Conservation (phyloP, 1,140 invertebrate genomes). For the Drosophila prosaltans region DNA sequence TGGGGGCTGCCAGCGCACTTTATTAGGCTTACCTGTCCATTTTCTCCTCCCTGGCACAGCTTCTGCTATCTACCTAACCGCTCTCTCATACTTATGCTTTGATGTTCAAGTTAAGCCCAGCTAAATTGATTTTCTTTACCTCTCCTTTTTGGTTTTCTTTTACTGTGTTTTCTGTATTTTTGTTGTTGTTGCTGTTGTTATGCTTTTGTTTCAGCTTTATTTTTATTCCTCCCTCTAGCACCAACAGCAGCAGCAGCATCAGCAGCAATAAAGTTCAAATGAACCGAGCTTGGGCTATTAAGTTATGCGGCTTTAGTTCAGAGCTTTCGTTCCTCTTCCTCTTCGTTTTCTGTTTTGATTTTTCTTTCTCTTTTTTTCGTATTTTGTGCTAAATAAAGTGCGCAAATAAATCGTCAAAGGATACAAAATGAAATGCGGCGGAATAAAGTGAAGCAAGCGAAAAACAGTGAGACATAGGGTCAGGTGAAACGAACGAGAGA, state of each 20-base stretch:
- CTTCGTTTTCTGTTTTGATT: neutral
- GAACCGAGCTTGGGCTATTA: conserved; percentile 67
- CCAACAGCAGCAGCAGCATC: conserved; percentile 29
- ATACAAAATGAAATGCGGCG: conserved; percentile 49
- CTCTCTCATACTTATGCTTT: conserved; percentile 62
- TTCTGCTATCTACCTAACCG: neutral
- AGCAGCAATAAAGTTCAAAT: conserved; percentile 77
- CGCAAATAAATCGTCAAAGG: conserved; percentile 74
- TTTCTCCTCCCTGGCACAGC: neutral
- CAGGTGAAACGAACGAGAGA: conserved; percentile 15
- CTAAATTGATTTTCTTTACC: conserved; percentile 72
- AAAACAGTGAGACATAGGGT: conserved; percentile 1
- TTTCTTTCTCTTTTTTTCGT: conserved; percentile 10
- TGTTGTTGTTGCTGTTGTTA: conserved; percentile 12
- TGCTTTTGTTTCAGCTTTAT: conserved; percentile 38
- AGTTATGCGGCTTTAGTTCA: conserved; percentile 73
- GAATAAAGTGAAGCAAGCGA: conserved; percentile 51
- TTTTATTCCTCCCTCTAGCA: conserved; percentile 41
- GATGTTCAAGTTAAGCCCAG: conserved; percentile 72
- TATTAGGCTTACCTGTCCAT: conserved; percentile 68
- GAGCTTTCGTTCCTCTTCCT: neutral
- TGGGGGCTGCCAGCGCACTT: conserved; percentile 59
- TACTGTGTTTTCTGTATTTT: neutral
- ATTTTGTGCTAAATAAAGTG: conserved; percentile 68
- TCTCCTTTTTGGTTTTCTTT: conserved; percentile 6